Base-by-base conservation (phyloP, 1,140 invertebrate species). In the Homalodisca vitripennis region DNA sequence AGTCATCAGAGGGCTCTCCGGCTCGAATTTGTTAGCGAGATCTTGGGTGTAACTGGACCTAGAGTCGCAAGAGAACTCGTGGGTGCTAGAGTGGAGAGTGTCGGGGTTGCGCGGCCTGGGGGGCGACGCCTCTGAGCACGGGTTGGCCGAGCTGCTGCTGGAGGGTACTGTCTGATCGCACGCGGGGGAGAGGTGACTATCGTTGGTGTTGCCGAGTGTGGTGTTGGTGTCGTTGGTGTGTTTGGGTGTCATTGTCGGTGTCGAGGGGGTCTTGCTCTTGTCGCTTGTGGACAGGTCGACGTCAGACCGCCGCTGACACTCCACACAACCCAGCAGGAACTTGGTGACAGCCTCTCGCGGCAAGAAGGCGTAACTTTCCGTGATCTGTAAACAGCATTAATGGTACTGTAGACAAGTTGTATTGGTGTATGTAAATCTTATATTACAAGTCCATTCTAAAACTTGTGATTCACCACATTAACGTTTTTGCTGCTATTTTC, bases 271-370 rank as follows among this genome's bases (percentile, higher is more conserved):
- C 34, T 63, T 31, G 60, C 17, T 63, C 31, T 63, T 20, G 65
- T 69, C 3, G 60, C 66, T 51, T 73, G 62, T 26, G 71, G 72
- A 65, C 55, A 46, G 30, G 53, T 70, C 65, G 48, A 70, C 14
- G 65, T 70, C 70, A 73, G 93, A 92, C 68, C 93, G 87, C 76
- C 93, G 89, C 77, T 95, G 93, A 79, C 94, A 97, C 77, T 96
- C 93, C n/a, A 91, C 89, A 79, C 94, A 74, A 13, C 93, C 92
- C 75, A 96, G 88, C 30, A 98, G 87, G 80, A 97, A 98, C 73
- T 93, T 88, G 48, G 95, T 98, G 75, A 98, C 95, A 1, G 95
- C 95, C 81, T 98, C 95, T 32, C 95, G 87, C 1, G 95, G 95
- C 67, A 98, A 84, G 77, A 97, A 98, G 3, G 94, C 94, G 82